Evolutionary conservation across 1,140 invertebrate species (phyloP).

Genomic region (Nymphalis io): DNA sequence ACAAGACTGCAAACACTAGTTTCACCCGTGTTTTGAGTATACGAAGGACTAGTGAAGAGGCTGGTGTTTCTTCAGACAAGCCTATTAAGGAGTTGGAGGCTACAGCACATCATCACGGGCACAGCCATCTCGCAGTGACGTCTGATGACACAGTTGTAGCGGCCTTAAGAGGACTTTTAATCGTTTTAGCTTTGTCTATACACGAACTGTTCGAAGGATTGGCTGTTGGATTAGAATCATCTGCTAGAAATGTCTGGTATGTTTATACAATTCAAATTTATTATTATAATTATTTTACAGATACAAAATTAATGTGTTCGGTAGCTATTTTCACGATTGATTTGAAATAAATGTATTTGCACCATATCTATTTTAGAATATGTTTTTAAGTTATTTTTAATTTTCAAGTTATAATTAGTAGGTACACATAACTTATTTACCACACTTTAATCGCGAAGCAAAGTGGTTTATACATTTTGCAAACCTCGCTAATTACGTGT

Average conservation of each 20-base stretch:
- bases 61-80: conserved; percentile 30
- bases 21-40: conserved; percentile 73
- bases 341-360: too few relatives aligned
- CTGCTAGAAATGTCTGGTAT: conserved; percentile 86
- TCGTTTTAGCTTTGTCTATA: conserved; percentile 93
- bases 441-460: too few relatives aligned
- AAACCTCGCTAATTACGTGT: neutral
- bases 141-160: conserved; percentile 83
- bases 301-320: too few relatives aligned
- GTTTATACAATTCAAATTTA: conserved; percentile 21
- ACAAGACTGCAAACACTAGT: conserved; percentile 59
- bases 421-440: too few relatives aligned
- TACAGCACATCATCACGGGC: conserved; percentile 73
- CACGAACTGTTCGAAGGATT: conserved; percentile 96
- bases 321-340: too few relatives aligned
- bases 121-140: conserved; percentile 66
- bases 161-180: conserved; percentile 87
- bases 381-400: too few relatives aligned
- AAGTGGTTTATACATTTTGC: too few relatives aligned
- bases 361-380: too few relatives aligned
- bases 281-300: too few relatives aligned
- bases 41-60: conserved; percentile 50
- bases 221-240: conserved; percentile 90
- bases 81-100: conserved; percentile 58
- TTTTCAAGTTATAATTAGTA: too few relatives aligned